phyloP scores from a whole-genome alignment of 1,140 invertebrate species.

The Theocolax elegans region DNA sequence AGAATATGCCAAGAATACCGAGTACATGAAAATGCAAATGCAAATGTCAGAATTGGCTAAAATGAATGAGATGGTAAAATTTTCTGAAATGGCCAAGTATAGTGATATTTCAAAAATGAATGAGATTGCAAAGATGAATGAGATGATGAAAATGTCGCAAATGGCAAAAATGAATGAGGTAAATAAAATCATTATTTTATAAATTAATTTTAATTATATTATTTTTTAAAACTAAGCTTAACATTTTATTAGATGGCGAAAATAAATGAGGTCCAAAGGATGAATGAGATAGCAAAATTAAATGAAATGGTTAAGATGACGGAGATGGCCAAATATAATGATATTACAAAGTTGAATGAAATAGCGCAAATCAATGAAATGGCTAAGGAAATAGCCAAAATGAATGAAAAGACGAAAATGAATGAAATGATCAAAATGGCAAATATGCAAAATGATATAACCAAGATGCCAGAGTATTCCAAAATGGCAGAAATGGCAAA shows the following conservation, averaged over 20 bases:
- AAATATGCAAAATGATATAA: constrained; percentile 64
- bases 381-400: constrained; percentile 65
- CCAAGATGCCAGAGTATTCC: constrained; percentile 62
- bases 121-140: constrained; percentile 60
- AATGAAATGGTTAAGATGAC: constrained; percentile 67
- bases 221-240: neutral
- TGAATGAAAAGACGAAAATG: constrained; percentile 66
- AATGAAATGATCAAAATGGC: constrained; percentile 67
- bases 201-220: neutral
- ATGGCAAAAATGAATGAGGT: constrained; percentile 59
- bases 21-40: constrained; percentile 65
- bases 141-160: constrained; percentile 65
- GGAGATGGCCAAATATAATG: constrained; percentile 65
- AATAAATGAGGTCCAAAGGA: constrained; percentile 61
- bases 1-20: constrained; percentile 62
- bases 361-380: constrained; percentile 66
- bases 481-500: constrained; percentile 67
- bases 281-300: constrained; percentile 64
- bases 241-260: constrained; percentile 49
- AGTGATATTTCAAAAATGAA: constrained; percentile 63
- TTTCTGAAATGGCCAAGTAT: constrained; percentile 64
- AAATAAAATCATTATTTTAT: neutral
- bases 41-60: constrained; percentile 63
- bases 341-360: constrained; percentile 59
- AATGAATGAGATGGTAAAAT: constrained; percentile 66